phyloP scores from a whole-genome alignment of 2,113 vertebrate species.

The Hypocryptadius cinnamomeus region DNA sequence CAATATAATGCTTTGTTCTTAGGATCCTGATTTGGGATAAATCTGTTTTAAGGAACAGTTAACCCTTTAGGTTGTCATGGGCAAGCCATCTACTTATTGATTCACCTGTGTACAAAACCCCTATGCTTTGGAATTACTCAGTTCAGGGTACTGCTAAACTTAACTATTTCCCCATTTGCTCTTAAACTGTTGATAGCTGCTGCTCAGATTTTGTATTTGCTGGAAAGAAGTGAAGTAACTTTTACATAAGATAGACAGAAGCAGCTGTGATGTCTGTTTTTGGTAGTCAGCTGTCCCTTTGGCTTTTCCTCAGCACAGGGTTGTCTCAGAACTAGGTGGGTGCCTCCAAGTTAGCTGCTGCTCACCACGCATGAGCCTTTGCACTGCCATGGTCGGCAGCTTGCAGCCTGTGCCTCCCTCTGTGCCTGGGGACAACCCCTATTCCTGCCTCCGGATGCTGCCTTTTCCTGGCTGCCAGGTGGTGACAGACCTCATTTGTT shows the following conservation, averaged over 20 bases:
- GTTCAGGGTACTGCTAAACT: not conserved
- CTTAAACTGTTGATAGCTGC: not conserved
- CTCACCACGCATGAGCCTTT: not conserved
- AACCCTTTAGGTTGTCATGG: not conserved
- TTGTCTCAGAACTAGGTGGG: not conserved
- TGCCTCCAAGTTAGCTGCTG: not conserved
- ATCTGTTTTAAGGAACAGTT: not conserved
- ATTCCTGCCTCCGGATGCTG: not conserved
- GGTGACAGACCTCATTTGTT: not conserved
- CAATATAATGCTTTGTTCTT: not conserved
- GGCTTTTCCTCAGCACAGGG: not conserved
- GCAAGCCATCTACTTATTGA: not conserved
- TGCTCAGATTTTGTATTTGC: not conserved
- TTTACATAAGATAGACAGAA: not conserved
- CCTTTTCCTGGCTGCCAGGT: not conserved
- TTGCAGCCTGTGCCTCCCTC: not conserved
- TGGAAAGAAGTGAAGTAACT: not conserved
- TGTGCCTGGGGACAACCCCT: not conserved
- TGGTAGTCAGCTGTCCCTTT: not conserved
- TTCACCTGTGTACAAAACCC: not conserved
- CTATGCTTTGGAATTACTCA: not conserved
- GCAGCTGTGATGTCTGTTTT: not conserved
- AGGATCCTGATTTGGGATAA: not conserved
- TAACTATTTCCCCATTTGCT: not conserved
- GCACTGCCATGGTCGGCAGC: rapidly evolving